Evolutionary conservation across 2,888 invertebrate genomes (phyloP).

Genomic region (Frankliniella fusca): DNA sequence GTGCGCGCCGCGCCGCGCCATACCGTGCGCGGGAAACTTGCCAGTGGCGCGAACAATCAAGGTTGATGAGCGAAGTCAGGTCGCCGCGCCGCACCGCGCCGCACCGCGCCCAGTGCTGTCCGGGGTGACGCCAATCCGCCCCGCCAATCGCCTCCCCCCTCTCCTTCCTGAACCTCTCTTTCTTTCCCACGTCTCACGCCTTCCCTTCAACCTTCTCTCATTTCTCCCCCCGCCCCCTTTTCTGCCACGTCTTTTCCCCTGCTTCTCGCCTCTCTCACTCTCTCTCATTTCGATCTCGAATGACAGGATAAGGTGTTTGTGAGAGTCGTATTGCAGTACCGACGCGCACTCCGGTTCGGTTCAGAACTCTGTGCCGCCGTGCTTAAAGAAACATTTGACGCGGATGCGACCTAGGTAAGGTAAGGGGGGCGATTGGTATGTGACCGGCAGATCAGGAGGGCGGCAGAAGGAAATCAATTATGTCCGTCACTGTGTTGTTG

Average conservation of each 20-base stretch:
- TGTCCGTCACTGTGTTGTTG: no score
- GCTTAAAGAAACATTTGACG: no score
- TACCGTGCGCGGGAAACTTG: background rate
- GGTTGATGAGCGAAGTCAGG: constrained; percentile 16
- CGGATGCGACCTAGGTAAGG: no score
- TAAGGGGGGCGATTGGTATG: no score
- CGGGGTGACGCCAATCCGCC: background rate
- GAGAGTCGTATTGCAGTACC: no score
- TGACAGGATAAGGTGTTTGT: no score
- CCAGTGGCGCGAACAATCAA: background rate
- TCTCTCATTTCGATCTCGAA: background rate
- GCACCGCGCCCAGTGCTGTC: background rate
- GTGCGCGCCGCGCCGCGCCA: background rate
- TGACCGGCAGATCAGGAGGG: no score
- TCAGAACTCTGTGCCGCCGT: no score
- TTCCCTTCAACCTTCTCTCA: background rate
- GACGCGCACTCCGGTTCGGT: no score
- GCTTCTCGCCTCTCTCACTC: background rate
- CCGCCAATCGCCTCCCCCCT: background rate
- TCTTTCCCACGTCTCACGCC: background rate
- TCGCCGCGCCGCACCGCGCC: background rate
- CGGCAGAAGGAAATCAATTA: no score
- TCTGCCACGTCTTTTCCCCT: background rate
- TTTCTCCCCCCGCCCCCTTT: background rate
- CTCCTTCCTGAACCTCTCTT: background rate